These are phyloP conservation scores for Aphaenogaster ashmeadi DNA, from an alignment of 1,140 invertebrate species.

Conservation along the genomic window DNA sequence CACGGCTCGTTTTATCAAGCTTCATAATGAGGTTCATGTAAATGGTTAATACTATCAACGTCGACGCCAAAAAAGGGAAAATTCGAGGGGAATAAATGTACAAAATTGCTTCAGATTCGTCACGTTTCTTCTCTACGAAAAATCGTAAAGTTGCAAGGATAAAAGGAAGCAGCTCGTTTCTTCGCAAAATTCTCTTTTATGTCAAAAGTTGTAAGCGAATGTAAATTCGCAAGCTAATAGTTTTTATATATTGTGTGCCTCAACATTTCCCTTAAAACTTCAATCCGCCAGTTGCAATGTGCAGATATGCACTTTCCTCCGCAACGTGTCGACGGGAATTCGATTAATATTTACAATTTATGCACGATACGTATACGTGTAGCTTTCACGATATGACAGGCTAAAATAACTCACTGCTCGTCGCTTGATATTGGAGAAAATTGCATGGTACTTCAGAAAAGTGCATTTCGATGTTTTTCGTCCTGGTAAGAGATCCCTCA, in stretches of 20 bases:
- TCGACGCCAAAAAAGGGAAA: background rate
- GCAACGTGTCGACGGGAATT: constrained; percentile 41
- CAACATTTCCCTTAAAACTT: background rate
- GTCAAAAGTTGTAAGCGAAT: background rate
- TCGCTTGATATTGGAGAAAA: constrained; percentile 53
- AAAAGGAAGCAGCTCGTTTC: background rate
- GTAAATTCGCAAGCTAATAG: constrained; percentile 3
- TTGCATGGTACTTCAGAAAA: constrained; percentile 59
- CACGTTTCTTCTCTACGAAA: background rate
- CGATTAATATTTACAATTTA: constrained; percentile 69
- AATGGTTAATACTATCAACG: constrained; percentile 47
- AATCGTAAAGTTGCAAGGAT: background rate
- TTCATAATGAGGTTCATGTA: constrained; percentile 54
- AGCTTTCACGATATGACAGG: constrained; percentile 47
- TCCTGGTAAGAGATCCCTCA: constrained; percentile 34
- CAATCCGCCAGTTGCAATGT: background rate
- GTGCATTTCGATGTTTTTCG: constrained; percentile 65
- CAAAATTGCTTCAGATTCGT: background rate
- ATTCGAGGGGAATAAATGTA: constrained; percentile 3
- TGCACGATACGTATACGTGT: constrained; percentile 30
- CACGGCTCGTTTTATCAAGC: constrained; percentile 34
- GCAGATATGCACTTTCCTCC: constrained; percentile 21
- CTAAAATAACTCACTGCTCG: constrained; percentile 50
- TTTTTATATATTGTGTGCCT: background rate
- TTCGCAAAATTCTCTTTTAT: background rate